phyloP scores from a whole-genome alignment of 2,888 invertebrate genomes.

The Byasa hedistus region DNA sequence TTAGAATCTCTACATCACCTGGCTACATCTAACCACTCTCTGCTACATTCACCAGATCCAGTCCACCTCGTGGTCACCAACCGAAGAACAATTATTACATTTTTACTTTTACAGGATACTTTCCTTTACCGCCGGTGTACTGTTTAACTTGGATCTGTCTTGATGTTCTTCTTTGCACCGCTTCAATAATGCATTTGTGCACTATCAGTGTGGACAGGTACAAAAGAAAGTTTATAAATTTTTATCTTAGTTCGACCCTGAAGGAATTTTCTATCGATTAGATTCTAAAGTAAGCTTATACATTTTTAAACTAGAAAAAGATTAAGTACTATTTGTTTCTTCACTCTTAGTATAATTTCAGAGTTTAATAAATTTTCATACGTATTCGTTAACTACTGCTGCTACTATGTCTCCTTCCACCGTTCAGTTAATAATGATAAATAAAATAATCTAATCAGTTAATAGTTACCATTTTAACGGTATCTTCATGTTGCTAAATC shows the following conservation, averaged over 20 bases:
- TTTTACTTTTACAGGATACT: constrained; percentile 83
- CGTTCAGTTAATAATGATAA: too few relatives aligned
- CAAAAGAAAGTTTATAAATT: not conserved
- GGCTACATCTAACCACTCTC: too few relatives aligned
- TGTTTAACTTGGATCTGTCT: constrained; percentile 97
- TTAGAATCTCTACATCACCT: too few relatives aligned
- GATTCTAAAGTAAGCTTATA: not conserved
- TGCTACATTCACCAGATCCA: not conserved
- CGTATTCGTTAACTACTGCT: too few relatives aligned
- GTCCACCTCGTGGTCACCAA: not conserved
- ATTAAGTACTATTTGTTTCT: too few relatives aligned
- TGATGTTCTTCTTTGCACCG: constrained; percentile 97
- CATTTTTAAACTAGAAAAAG: too few relatives aligned
- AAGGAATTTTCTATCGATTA: not conserved
- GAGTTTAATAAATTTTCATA: too few relatives aligned
- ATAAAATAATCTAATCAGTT: too few relatives aligned
- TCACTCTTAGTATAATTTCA: too few relatives aligned
- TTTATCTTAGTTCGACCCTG: not conserved
- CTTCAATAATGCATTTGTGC: constrained; percentile 97
- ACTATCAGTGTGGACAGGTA: constrained; percentile 96
- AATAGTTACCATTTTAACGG: not conserved
- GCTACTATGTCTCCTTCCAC: too few relatives aligned
- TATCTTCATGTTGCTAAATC: not conserved
- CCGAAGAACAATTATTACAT: not conserved
- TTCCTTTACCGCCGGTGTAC: constrained; percentile 89